These are phyloP conservation scores for Aethes cnicana DNA, from an alignment of 2,888 invertebrate genomes.

Conservation along the genomic window DNA sequence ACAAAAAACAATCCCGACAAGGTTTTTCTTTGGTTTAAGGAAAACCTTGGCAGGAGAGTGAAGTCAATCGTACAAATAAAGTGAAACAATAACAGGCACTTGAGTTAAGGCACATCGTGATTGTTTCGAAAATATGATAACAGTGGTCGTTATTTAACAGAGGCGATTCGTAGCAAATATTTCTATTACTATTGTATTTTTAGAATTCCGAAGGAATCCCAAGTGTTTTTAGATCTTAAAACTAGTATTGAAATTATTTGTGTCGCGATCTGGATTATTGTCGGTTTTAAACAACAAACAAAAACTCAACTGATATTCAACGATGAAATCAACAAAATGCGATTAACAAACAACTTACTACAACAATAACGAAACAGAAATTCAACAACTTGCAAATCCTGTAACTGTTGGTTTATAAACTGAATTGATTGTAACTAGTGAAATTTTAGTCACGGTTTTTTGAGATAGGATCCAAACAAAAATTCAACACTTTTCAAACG, in stretches of 20 bases:
- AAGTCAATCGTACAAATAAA: conserved; percentile 38
- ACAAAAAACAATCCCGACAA: conserved; percentile 41
- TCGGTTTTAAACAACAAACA: conserved; percentile 40
- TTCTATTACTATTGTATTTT: too few species aligned
- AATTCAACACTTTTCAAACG: conserved; percentile 39
- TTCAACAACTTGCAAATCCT: conserved; percentile 16
- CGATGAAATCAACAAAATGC: conserved; percentile 39
- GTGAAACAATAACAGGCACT: conserved; percentile 59
- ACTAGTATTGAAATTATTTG: not conserved
- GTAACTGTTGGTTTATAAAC: too few species aligned
- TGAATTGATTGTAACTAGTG: conserved; percentile 7
- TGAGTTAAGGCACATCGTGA: conserved; percentile 71
- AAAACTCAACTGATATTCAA: conserved; percentile 45
- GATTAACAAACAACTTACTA: conserved; percentile 24
- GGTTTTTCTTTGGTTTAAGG: conserved; percentile 41
- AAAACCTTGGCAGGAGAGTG: conserved; percentile 54
- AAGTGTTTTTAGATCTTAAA: too few species aligned
- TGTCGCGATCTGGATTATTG: not conserved
- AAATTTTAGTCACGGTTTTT: not conserved
- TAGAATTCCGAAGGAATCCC: too few species aligned
- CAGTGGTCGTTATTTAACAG: conserved; percentile 16
- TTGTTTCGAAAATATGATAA: conserved; percentile 42
- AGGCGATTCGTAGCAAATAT: not conserved
- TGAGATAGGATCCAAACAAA: conserved; percentile 35
- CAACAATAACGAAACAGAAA: conserved; percentile 35